phyloP scores from a whole-genome alignment of 35 echinoderm and acorn worm species.

The Patiria miniata region DNA sequence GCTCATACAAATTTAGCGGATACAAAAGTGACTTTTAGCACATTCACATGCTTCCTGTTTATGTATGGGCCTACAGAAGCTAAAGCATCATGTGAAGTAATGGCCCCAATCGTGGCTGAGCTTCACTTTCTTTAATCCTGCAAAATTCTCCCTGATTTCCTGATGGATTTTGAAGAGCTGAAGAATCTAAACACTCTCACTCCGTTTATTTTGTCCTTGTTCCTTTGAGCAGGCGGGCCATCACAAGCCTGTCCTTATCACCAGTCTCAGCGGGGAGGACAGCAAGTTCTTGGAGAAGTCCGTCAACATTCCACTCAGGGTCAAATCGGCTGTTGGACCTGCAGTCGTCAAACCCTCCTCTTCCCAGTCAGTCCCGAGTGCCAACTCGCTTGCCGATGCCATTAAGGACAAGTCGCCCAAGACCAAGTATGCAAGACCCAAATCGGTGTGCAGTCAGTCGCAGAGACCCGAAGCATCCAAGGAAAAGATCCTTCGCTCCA shows the following conservation, averaged over 20 bases:
- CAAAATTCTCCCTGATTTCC: too few relatives aligned
- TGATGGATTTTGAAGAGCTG: too few relatives aligned
- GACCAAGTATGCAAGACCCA: constrained; percentile 44
- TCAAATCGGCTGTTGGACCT: constrained; percentile 57
- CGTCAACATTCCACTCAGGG: constrained; percentile 65
- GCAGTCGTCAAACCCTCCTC: constrained; percentile 39
- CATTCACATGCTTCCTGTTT: too few relatives aligned
- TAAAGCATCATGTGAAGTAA: too few relatives aligned
- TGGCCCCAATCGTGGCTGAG: too few relatives aligned
- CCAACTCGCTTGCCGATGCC: not conserved
- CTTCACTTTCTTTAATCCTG: too few relatives aligned
- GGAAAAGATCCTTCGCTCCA: constrained; percentile 9
- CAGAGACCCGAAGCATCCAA: constrained; percentile 27
- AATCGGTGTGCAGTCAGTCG: not conserved
- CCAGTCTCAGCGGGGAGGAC: constrained; percentile 35
- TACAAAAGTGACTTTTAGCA: too few relatives aligned
- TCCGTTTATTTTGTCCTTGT: constrained; percentile 26
- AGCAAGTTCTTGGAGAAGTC: constrained; percentile 57
- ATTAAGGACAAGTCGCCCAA: constrained; percentile 36
- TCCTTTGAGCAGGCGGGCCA: constrained; percentile 39
- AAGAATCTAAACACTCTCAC: too few relatives aligned
- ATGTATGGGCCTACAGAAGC: too few relatives aligned
- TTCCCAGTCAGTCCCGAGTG: not conserved
- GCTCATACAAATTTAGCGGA: too few relatives aligned
- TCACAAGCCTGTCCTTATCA: constrained; percentile 45